Base-by-base conservation (phyloP, 2,888 invertebrate genomes). In the Hydrotaea cyrtoneurina region DNA sequence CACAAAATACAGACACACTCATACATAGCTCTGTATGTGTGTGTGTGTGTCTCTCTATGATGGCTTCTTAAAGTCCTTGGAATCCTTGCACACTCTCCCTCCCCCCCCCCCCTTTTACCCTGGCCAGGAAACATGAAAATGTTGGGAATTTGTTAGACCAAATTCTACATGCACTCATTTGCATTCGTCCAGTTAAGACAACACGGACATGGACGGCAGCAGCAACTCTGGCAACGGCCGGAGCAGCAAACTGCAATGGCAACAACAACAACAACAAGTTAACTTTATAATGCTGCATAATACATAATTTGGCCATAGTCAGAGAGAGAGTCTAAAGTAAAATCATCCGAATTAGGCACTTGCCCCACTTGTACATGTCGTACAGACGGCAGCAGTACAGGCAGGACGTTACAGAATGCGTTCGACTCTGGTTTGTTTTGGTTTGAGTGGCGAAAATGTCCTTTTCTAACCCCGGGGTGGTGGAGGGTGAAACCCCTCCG, bases 261-360 rank as follows among this genome's bases (percentile, higher is more conserved):
- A 59, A 59, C 57, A 31, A 31, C n/a, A n/a, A n/a, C 62, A 31
- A 36, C 69, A 7, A 26, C 59, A 57, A 73, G 43, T 72, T 76
- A 76, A 83, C 66, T 72, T 79, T 73, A 64, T 82, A 79, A 76
- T 71, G 55, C 73, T 59, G 74, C 74, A 74, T 74, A 74, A 74
- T 74, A 74, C 57, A 64, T 55, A 36, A 43, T 80, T 74, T 74
- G 69, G 39, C 59, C 64, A 75, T 53, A 31, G 26, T 15, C 43
- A 53, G 36, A 46, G 46, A 46, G 46, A 69, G 64, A n/a, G n/a
- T 19, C 69, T 43, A 21, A 69, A 82, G 78, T 71, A 57, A 75
- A 75, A 82, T 69, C 69, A 69, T 69, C 43, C 64, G 74, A 82
- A 78, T 82, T 71, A 82, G 78, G 82, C 74, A 31, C 36, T 15